A percentile compares a stretch with the other conserved stretches of the same genome.
Conservation (phyloP, 2,797 vertebrate species). For the Hylomyscus alleni region DNA sequence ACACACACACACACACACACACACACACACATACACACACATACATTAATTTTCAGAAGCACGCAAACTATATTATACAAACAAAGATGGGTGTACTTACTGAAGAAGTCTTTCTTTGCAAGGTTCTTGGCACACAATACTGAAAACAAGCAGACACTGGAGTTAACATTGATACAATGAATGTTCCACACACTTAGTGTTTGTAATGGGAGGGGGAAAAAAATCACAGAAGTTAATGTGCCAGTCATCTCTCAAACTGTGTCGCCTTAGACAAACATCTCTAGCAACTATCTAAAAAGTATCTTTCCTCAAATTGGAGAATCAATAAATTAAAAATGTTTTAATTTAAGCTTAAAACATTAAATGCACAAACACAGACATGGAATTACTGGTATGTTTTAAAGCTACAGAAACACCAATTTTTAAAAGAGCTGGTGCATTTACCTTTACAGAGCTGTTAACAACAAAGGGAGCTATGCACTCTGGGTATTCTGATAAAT, state of each 20-base stretch:
- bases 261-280: not conserved
- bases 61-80: conserved; percentile 8
- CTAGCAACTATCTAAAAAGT: conserved; percentile 25
- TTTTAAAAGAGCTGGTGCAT: conserved; percentile 52
- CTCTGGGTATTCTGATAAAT: not conserved
- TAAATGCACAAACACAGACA: conserved; percentile 22
- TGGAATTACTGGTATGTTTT: conserved; percentile 12
- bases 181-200: not conserved
- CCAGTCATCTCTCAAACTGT: not conserved
- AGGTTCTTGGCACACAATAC: conserved; percentile 99
- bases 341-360: conserved; percentile 46
- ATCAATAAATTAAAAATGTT: conserved; percentile 43
- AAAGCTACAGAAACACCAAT: conserved; percentile 40
- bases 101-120: conserved; percentile 99
- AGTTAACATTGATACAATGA: conserved; percentile 57
- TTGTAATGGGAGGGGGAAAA: not conserved
- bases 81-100: conserved; percentile 91
- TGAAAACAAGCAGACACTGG: conserved; percentile 88
- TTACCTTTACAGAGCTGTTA: conserved; percentile 29
- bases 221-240: not conserved
- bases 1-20: not conserved
- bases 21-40: not conserved
- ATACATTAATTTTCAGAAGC: conserved; percentile 53
- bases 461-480: not conserved
- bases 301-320: conserved; percentile 17